Evolutionary conservation across 2,888 invertebrate genomes (phyloP).

Genomic region (Melinopterus prodromus): DNA sequence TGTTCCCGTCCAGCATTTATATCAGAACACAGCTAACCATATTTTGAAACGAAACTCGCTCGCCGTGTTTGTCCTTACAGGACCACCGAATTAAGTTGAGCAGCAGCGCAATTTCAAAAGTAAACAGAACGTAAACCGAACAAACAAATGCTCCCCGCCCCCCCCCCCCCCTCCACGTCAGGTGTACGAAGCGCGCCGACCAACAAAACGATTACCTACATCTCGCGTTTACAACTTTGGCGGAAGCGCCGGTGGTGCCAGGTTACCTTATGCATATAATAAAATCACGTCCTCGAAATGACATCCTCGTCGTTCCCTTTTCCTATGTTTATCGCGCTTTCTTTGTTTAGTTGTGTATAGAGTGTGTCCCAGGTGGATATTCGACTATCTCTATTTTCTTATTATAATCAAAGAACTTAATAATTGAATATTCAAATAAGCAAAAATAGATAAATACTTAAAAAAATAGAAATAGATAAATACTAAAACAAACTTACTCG

Average conservation of each 20-base stretch:
- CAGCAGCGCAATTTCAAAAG: not conserved
- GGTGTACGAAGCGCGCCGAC: not conserved
- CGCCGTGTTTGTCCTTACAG: not conserved
- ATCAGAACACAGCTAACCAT: not conserved
- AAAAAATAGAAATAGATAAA: too few species aligned
- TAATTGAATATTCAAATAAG: too few species aligned
- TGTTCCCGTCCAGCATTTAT: not conserved
- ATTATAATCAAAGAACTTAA: too few species aligned
- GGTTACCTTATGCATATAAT: not conserved
- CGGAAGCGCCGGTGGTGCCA: not conserved
- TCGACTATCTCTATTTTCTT: too few species aligned
- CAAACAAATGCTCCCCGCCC: not conserved
- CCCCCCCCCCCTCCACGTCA: not conserved
- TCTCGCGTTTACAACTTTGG: not conserved
- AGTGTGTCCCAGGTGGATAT: too few species aligned
- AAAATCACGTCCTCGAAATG: too few species aligned
- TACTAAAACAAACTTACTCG: too few species aligned
- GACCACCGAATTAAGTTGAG: not conserved
- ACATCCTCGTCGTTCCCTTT: too few species aligned
- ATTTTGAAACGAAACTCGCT: not conserved
- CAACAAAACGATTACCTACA: not conserved
- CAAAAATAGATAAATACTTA: too few species aligned
- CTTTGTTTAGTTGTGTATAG: too few species aligned
- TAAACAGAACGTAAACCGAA: not conserved
- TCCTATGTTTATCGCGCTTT: too few species aligned